phyloP scores from a whole-genome alignment of 1,140 invertebrate genomes.

The Apolygus lucorum region DNA sequence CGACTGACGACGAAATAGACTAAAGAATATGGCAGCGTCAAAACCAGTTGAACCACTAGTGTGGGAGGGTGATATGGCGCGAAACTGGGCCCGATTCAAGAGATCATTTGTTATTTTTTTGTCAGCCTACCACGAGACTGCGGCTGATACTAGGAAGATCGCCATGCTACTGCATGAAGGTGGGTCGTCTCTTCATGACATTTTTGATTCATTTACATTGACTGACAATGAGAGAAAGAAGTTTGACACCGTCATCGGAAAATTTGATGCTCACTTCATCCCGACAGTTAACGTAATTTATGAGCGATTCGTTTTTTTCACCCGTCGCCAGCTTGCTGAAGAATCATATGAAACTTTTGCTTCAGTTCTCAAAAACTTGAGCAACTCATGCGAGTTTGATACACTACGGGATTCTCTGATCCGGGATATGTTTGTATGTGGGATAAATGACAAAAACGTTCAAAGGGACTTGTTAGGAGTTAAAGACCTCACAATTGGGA shows the following conservation, averaged over 20 bases:
- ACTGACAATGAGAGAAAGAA: not conserved
- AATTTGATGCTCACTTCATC: constrained; percentile 12
- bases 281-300: constrained; percentile 6
- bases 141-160: not conserved
- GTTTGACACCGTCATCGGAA: not conserved
- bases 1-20: no score
- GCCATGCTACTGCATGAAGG: not conserved
- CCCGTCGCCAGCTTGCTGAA: not conserved
- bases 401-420: constrained; percentile 7
- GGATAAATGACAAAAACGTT: constrained; percentile 6
- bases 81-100: no score
- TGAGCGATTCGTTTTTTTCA: constrained; percentile 16
- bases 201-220: constrained; percentile 13
- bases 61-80: constrained; percentile 18
- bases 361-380: constrained; percentile 21
- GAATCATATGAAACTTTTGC: constrained; percentile 19
- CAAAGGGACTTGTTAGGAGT: not conserved
- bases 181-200: constrained; percentile 7
- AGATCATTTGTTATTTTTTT: no score
- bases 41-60: not conserved
- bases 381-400: constrained; percentile 11
- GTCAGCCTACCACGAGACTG: no score
- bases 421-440: constrained; percentile 16
- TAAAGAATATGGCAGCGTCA: not conserved
- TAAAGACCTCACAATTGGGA: constrained; percentile 5